Conservation (phyloP, 1,140 invertebrate species). For the Diabrotica undecimpunctata region DNA sequence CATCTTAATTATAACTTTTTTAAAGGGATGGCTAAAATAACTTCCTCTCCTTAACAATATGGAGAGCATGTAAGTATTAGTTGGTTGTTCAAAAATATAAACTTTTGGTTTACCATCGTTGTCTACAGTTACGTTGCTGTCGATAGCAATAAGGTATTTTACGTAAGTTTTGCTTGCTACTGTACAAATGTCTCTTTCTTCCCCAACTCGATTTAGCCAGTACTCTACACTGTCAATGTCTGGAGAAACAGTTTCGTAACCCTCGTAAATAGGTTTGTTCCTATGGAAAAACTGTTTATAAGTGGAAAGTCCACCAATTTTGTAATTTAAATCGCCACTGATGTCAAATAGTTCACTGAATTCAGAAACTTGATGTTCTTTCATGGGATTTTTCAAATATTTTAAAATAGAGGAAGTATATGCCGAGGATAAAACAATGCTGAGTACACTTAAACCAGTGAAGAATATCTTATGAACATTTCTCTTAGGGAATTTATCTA, state of each 20-base stretch:
- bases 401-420: constrained; percentile 15
- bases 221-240: constrained; percentile 8
- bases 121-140: not conserved
- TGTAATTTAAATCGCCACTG: constrained; percentile 3
- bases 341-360: constrained; percentile 1
- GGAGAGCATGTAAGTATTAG: not conserved
- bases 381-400: constrained; percentile 17
- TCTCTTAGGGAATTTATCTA: not conserved
- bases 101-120: constrained; percentile 10
- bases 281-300: constrained; percentile 2
- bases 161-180: constrained; percentile 9
- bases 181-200: not conserved
- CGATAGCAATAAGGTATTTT: constrained; percentile 4
- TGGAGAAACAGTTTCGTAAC: constrained; percentile 3
- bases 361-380: not conserved
- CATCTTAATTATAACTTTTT: not conserved
- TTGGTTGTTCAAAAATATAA: not conserved
- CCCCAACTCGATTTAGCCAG: constrained; percentile 4
- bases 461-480: constrained; percentile 12
- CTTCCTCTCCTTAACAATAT: constrained; percentile 8
- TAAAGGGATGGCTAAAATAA: not conserved
- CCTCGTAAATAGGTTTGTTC: not conserved
- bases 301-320: not conserved
- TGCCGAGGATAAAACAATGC: constrained; percentile 11
- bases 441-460: constrained; percentile 1